Evolutionary conservation across 2,797 vertebrate genomes (phyloP).

Genomic region (Chiloscyllium punctatum): DNA sequence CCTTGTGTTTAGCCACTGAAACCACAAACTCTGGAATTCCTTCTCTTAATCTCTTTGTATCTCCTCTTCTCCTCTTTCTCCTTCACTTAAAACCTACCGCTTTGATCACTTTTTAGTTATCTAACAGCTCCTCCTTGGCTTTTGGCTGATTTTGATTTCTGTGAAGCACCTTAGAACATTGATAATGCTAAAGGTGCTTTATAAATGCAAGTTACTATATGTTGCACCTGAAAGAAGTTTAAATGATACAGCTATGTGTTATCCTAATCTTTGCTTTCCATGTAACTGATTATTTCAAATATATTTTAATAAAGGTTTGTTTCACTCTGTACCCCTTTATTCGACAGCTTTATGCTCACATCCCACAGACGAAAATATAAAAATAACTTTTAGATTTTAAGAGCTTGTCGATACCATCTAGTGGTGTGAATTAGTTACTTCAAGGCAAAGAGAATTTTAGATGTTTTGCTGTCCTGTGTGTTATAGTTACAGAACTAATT

Average conservation of each 20-base stretch:
- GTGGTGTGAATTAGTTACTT: neutral
- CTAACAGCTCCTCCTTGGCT: neutral
- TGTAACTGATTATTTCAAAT: neutral
- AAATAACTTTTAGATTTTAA: neutral
- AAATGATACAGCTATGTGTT: neutral
- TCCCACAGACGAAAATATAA: too few species aligned
- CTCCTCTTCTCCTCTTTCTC: too few species aligned
- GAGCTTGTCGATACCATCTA: slow-evolving; percentile 5
- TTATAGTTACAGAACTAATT: neutral
- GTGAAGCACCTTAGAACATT: neutral
- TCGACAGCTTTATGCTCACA: neutral
- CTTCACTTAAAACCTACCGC: neutral
- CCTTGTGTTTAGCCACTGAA: neutral
- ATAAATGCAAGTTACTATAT: neutral
- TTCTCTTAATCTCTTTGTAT: neutral
- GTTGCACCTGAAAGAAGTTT: neutral
- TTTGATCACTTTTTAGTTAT: neutral
- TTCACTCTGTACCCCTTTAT: neutral
- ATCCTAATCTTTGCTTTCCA: neutral
- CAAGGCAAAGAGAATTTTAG: neutral
- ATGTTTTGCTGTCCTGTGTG: neutral
- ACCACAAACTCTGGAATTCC: neutral
- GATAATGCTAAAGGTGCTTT: neutral
- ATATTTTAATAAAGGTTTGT: neutral
- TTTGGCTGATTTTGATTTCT: neutral